Percentiles rank a stretch among this genome's conserved stretches.
Conservation (phyloP, 1,140 invertebrate genomes). For the Stenopsyche tienmushanensis region DNA sequence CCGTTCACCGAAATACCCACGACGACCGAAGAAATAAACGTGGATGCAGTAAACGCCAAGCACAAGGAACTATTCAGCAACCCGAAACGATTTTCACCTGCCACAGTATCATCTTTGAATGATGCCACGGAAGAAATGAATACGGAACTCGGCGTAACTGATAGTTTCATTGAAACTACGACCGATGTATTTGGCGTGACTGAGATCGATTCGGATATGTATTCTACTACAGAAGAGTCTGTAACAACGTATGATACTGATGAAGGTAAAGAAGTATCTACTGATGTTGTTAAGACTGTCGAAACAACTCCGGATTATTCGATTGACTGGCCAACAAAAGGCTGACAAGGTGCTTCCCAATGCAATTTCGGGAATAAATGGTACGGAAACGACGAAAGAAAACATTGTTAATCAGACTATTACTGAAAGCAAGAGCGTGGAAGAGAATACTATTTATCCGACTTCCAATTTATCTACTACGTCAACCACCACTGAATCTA, state of each 20-base stretch:
- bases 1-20: conserved; percentile 30
- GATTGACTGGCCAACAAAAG: too few species aligned
- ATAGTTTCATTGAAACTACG: conserved; percentile 23
- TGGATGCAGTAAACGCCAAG: conserved; percentile 52
- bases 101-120: conserved; percentile 22
- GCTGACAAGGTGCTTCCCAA: too few species aligned
- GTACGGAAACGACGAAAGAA: conserved; percentile 18
- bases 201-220: conserved; percentile 28
- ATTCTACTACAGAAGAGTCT: conserved; percentile 26
- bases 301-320: conserved; percentile 12
- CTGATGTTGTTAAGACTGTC: conserved; percentile 14
- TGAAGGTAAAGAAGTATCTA: conserved; percentile 20
- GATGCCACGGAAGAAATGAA: conserved; percentile 26
- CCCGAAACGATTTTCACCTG: conserved; percentile 32
- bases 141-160: conserved; percentile 19
- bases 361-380: background rate
- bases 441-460: conserved; percentile 27
- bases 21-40: conserved; percentile 46
- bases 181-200: conserved; percentile 23
- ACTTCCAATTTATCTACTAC: conserved; percentile 17
- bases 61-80: conserved; percentile 55
- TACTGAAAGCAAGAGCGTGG: conserved; percentile 14
- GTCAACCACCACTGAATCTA: conserved; percentile 8
- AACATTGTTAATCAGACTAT: conserved; percentile 11
- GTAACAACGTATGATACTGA: conserved; percentile 32